phyloP scores from a whole-genome alignment of 2,888 invertebrate species.

The Tigriopus californicus region DNA sequence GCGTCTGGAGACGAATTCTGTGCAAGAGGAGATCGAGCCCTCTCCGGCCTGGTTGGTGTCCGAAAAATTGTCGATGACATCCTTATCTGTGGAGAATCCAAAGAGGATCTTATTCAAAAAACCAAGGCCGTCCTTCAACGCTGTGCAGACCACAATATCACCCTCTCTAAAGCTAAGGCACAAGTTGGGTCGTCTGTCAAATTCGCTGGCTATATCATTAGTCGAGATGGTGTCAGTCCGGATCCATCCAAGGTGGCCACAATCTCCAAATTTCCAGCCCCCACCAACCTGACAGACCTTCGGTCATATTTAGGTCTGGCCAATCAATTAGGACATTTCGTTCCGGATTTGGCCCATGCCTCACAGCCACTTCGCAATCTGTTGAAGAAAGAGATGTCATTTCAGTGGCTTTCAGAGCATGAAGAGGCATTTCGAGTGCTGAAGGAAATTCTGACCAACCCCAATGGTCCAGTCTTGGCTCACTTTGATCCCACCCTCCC shows the following conservation, averaged over 20 bases:
- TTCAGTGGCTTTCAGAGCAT: conserved; percentile 4
- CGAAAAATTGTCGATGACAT: neutral
- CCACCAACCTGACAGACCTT: neutral
- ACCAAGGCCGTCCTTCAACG: too few species aligned
- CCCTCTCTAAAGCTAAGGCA: neutral
- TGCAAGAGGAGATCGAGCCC: neutral
- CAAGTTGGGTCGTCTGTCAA: neutral
- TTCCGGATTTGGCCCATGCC: neutral
- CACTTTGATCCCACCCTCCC: neutral
- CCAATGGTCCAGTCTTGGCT: neutral
- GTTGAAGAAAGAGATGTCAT: neutral
- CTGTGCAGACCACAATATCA: neutral
- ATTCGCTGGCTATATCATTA: neutral
- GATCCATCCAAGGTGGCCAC: neutral
- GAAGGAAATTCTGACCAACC: neutral
- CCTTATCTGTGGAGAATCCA: neutral
- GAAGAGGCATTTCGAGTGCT: conserved; percentile 4
- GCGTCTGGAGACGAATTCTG: neutral
- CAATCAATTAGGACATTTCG: conserved; percentile 11
- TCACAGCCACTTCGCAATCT: conserved; percentile 10
- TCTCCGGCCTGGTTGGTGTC: neutral
- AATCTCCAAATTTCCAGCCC: neutral
- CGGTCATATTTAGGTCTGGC: conserved; percentile 13
- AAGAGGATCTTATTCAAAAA: too few species aligned
- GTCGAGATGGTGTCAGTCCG: neutral